A percentile compares a stretch with the other conserved stretches of the same genome.
Evolutionary conservation across 1,140 invertebrate species (phyloP).

Genomic region (Sycobia sp.): DNA sequence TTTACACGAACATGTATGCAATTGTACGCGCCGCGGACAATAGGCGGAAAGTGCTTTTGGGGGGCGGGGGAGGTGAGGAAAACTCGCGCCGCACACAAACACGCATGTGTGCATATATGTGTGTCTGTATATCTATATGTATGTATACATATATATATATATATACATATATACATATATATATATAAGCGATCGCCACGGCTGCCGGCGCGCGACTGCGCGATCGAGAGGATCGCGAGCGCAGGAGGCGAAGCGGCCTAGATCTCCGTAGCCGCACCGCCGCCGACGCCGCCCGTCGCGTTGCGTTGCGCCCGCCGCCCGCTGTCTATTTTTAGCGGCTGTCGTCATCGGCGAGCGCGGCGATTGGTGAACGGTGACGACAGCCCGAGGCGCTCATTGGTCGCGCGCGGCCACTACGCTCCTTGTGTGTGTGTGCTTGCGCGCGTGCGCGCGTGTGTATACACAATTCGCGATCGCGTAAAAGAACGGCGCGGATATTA

Average conservation of each 20-base stretch:
- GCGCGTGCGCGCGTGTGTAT: neutral
- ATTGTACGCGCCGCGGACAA: too few relatives aligned
- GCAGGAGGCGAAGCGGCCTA: too few relatives aligned
- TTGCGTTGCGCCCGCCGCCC: neutral
- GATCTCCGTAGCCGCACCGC: slow-evolving; percentile 41
- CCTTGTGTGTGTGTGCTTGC: too few relatives aligned
- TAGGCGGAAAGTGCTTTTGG: too few relatives aligned
- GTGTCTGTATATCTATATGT: neutral
- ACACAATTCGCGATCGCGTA: neutral
- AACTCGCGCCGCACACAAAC: neutral
- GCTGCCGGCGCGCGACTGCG: slow-evolving; percentile 57
- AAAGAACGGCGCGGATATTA: neutral
- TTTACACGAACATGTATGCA: too few relatives aligned
- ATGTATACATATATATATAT: too few relatives aligned
- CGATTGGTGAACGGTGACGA: slow-evolving; percentile 43
- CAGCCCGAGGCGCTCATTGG: slow-evolving; percentile 6
- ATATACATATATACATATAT: too few relatives aligned
- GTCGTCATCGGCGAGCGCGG: slow-evolving; percentile 40
- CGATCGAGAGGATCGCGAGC: too few relatives aligned
- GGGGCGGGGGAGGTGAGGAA: neutral
- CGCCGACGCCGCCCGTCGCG: slow-evolving; percentile 49
- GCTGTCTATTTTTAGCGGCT: slow-evolving; percentile 50
- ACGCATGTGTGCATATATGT: neutral
- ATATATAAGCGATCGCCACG: slow-evolving; percentile 42
- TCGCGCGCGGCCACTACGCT: neutral